Conservation (phyloP, 2,113 vertebrate genomes). For the Telmatochromis brichardi region DNA sequence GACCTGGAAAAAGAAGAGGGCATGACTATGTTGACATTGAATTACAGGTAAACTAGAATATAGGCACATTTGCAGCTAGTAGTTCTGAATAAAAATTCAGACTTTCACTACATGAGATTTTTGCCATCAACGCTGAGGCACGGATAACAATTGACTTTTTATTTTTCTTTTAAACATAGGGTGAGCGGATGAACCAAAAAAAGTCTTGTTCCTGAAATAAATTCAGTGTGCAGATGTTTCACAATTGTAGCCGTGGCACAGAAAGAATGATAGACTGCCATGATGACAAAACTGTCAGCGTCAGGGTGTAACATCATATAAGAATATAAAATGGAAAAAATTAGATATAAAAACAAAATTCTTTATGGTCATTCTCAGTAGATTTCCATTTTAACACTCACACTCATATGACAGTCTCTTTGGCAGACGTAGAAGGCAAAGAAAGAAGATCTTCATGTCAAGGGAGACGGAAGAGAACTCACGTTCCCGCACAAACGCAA, state of each 20-base stretch:
- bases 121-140: background rate
- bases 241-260: background rate
- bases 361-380: background rate
- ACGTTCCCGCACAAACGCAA: constrained; percentile 6
- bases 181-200: background rate
- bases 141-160: background rate
- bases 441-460: background rate
- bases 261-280: background rate
- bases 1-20: constrained; percentile 30
- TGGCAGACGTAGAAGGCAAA: background rate
- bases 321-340: background rate
- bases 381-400: background rate
- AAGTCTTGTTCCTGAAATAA: background rate
- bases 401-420: background rate
- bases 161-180: background rate
- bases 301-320: background rate
- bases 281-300: constrained; percentile 10
- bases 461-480: constrained; percentile 19
- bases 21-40: background rate
- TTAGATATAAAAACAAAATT: background rate
- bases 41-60: background rate
- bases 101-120: background rate
- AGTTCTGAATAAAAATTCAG: background rate
- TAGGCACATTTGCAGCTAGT: background rate
- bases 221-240: constrained; percentile 7